Percentiles rank a stretch among this genome's conserved stretches.
Evolutionary conservation across 2,113 vertebrate genomes (phyloP).

Genomic region (Thunnus thynnus): DNA sequence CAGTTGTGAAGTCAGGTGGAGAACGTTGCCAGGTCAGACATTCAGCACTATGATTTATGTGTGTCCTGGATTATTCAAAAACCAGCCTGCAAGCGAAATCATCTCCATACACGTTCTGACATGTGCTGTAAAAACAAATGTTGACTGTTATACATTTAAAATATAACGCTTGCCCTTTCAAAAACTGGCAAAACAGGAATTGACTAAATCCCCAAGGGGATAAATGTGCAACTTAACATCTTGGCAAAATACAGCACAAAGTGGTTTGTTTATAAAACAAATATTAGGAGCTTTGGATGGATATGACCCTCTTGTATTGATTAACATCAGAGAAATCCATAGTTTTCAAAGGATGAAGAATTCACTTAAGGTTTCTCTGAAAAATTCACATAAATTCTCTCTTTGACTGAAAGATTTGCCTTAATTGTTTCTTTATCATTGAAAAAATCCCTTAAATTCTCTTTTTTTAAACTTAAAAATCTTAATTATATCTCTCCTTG

Average conservation of each 20-base stretch:
- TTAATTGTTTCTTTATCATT: not conserved
- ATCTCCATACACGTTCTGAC: slow-evolving; percentile 24
- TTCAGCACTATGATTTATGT: slow-evolving; percentile 58
- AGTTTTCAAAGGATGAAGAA: not conserved
- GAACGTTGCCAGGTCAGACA: slow-evolving; percentile 60
- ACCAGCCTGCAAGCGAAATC: slow-evolving; percentile 36
- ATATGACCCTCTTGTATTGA: not conserved
- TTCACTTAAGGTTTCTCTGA: too few species aligned
- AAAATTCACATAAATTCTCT: not conserved
- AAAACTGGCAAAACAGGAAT: slow-evolving; percentile 13
- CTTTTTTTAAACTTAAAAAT: not conserved
- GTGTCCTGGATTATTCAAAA: slow-evolving; percentile 41
- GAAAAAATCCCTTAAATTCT: not conserved
- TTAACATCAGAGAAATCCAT: not conserved
- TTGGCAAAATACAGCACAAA: not conserved
- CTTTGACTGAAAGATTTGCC: not conserved
- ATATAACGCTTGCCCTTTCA: not conserved
- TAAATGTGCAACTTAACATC: not conserved
- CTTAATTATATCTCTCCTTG: not conserved
- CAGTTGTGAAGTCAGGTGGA: slow-evolving; percentile 66
- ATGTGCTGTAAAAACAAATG: slow-evolving; percentile 25
- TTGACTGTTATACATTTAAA: not conserved
- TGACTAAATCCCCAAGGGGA: not conserved
- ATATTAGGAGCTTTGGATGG: not conserved
- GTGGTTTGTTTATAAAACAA: slow-evolving; percentile 10